Evolutionary conservation across 2,888 invertebrate species (phyloP), one percentile per base, ranked within the genome.

Genomic region (Agelastica alni): DNA sequence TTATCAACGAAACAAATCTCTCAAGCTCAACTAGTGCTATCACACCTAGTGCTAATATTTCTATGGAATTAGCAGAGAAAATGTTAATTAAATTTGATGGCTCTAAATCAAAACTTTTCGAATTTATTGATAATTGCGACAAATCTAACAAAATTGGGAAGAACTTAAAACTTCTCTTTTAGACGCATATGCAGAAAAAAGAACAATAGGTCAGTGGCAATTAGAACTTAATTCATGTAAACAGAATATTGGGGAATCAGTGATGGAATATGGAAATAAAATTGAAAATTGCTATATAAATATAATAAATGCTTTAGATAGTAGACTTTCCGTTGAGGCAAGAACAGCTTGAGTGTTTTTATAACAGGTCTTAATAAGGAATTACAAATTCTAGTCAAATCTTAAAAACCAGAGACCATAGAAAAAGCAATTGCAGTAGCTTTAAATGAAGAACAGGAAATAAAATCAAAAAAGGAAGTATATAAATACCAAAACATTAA

Each of bases 371-470:
- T 58, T 12, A 47, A 48, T 13, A 46, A 17, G 7, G 55, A 56
- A 14, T n/a, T 58, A n/a, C 7, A 7, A 13, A 36, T 55, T 17
- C 14, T 53, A 46, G 56, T 56, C n/a, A 56, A 53, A 44, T 49
- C 56, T 12, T 42, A 47, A 47, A 46, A 45, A 9, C 54, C 57
- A 18, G 36, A 39, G 7, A 36, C 54, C 9, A 37, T 55, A 43
- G 58, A 60, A 55, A 45, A 48, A 7, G 60, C 58, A 16, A 58
- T 60, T 26, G 34, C 41, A 2, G 20, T 53, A 20, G 58, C 60
- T n/a, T 43, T 42, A 31, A 36, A 18, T 2, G 56, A 56, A 52
- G 60, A 60, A 43, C 56, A 60, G 45, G 51, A 60, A 47, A 9
- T 37, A 17, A 48, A 53, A 41, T 60, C 53, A 12, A 60, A 58